phyloP scores from a whole-genome alignment of 2,888 invertebrate genomes.

The Seira sanloemensis region DNA sequence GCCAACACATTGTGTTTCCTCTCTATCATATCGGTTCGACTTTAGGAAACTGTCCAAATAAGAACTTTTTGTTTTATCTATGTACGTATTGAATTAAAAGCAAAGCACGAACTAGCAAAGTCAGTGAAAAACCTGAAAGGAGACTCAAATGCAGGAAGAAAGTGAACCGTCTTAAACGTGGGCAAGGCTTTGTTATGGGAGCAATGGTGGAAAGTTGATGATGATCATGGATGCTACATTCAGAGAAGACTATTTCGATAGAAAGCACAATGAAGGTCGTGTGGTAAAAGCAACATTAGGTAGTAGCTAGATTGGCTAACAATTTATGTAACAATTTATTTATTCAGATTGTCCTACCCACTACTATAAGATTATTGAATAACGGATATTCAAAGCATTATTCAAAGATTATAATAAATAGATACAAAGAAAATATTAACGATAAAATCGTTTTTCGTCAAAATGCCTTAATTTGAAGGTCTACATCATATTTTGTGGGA shows the following conservation, averaged over 20 bases:
- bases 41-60: conserved; percentile 3
- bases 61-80: neutral
- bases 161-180: conserved; percentile 9
- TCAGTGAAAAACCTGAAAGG: conserved; percentile 15
- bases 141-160: conserved; percentile 7
- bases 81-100: conserved; percentile 52
- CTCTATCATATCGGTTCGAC: conserved; percentile 35
- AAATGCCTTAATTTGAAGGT: too few species aligned
- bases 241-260: conserved; percentile 51
- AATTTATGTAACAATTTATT: too few species aligned
- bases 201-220: conserved; percentile 21
- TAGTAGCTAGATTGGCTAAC: too few species aligned
- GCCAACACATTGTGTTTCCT: conserved; percentile 48
- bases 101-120: conserved; percentile 47
- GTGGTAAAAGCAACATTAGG: neutral
- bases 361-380: too few species aligned
- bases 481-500: too few species aligned
- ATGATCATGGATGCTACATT: conserved; percentile 53
- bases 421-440: too few species aligned
- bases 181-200: neutral
- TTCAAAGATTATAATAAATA: too few species aligned
- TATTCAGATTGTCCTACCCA: neutral
- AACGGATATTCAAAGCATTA: too few species aligned
- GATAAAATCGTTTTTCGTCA: too few species aligned
- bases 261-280: conserved; percentile 10